Evolutionary conservation across 1,140 invertebrate genomes (phyloP), one percentile per base, ranked within the genome.

Genomic region (Pachyrhynchus sulphureomaculatus): DNA sequence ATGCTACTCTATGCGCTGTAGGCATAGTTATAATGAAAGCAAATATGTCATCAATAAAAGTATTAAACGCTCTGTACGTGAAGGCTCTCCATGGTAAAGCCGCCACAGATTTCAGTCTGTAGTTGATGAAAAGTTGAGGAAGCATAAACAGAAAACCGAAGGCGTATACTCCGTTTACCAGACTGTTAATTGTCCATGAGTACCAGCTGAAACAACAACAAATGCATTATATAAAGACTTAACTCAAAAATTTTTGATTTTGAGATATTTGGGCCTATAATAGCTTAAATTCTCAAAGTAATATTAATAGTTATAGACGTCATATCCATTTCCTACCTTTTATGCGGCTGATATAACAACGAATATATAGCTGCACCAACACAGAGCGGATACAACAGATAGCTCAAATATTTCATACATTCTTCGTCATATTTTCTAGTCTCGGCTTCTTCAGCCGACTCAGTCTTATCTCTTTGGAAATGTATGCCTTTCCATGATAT

Each of bases 1-100:
- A 99, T 0, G 96, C 96, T 12, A 99, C 84, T 66, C 97, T 82
- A 76, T 99, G 96, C 18, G 95, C 92, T 0, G 91, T 96, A 18
- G 97, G 97, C 94, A 99, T 99, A 18, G 93, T 95, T 61, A 99
- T 96, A 47, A 99, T 94, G 77, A 99, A 99, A 5, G 96, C 96
- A 81, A 99, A 99, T 20, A 99, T 83, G 78, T 99, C 96, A 77
- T 99, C 97, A 66, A 99, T 99, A 77, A 99, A 99, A 0, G 97
- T 99, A 76, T 99, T 99, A 74, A 99, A 98, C 13, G 96, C 96
- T 81, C 98, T 98, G 77, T 99, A 99, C 87, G 97, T 98, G 72
- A 99, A 98, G 32, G 95, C 90, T 72, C 89, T 86, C 96, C 96
- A 99, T 6, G 97, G 97, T 48, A 99, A 75, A 75, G 98, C 96